Conservation (phyloP, 2,113 vertebrate species). For the Cathartes aura region DNA sequence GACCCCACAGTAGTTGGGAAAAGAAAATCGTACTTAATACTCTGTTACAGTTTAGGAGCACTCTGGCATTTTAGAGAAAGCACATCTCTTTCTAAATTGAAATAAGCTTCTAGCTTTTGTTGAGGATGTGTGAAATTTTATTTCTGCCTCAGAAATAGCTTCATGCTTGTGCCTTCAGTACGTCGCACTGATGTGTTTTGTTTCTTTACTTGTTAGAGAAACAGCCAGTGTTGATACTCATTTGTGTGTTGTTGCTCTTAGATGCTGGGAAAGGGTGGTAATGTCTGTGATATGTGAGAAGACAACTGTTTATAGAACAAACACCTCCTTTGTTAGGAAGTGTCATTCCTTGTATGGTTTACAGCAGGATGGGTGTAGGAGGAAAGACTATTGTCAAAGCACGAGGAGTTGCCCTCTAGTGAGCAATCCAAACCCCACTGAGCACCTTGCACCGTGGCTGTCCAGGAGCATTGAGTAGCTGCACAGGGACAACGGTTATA, state of each 20-base stretch:
- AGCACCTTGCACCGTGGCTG: background rate
- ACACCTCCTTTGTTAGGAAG: background rate
- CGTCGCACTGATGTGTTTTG: rapidly evolving
- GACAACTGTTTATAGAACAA: background rate
- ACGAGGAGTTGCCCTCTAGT: background rate
- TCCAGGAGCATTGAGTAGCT: background rate
- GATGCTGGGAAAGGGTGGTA: background rate
- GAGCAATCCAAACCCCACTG: background rate
- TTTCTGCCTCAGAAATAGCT: background rate
- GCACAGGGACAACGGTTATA: background rate
- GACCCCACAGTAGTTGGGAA: background rate
- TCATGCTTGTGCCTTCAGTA: background rate
- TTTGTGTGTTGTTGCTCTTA: background rate
- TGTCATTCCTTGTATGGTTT: background rate
- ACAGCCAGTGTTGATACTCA: background rate
- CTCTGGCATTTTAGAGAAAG: background rate
- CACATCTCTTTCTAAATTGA: background rate
- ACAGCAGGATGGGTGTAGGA: background rate
- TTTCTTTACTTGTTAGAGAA: background rate
- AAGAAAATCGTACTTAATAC: background rate
- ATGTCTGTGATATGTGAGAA: background rate
- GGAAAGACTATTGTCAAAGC: background rate
- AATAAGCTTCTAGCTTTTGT: background rate
- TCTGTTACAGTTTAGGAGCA: background rate
- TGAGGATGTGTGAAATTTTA: background rate